Percentiles rank a stretch among this genome's conserved stretches.
phyloP scores from a whole-genome alignment of 2,113 vertebrate species.

The Stomatorhinus ivindoensis region DNA sequence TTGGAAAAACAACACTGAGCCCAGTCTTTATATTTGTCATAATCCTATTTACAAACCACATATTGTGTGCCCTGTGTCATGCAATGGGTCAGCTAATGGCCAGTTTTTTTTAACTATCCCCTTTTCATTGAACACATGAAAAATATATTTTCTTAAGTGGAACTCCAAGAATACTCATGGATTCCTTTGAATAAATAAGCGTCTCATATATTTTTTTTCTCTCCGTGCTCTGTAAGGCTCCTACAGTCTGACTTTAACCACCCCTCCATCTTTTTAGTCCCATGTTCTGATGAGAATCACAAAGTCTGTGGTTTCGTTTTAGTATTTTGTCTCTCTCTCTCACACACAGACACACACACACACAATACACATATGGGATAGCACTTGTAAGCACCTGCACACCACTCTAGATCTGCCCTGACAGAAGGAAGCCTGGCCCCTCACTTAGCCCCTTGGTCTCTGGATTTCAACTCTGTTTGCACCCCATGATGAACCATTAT shows the following conservation, averaged over 20 bases:
- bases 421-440: background rate
- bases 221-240: background rate
- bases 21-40: background rate
- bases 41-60: background rate
- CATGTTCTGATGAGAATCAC: background rate
- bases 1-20: background rate
- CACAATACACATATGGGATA: background rate
- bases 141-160: background rate
- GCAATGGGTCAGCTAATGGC: too few species aligned
- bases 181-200: background rate
- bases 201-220: background rate
- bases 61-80: background rate
- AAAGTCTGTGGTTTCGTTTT: background rate
- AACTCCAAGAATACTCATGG: background rate
- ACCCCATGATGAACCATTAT: background rate
- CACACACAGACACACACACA: background rate
- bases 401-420: background rate
- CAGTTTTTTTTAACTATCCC: background rate
- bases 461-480: conserved; percentile 1
- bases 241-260: background rate
- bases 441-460: background rate
- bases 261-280: background rate
- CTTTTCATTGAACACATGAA: background rate
- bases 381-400: background rate
- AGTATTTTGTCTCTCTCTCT: background rate